Evolutionary conservation across 2,888 invertebrate species (phyloP).

Genomic region (Melikaiella ostensackeni): DNA sequence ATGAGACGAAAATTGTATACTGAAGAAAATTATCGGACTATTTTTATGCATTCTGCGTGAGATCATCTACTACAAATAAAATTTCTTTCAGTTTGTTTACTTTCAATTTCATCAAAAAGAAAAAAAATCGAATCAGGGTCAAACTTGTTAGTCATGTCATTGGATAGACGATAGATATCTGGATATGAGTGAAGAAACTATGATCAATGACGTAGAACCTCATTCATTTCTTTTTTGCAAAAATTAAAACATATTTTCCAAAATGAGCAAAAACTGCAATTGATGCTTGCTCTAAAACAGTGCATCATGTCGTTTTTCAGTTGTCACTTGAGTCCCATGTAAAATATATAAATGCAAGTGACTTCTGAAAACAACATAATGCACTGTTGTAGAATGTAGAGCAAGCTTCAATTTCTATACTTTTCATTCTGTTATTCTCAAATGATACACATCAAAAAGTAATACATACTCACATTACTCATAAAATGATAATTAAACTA

Average conservation of each 20-base stretch:
- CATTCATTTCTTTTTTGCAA: neutral
- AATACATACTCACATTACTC: too few species aligned
- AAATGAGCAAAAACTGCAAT: too few species aligned
- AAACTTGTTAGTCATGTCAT: neutral
- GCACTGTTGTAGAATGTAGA: too few species aligned
- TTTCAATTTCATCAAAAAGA: conserved; percentile 19
- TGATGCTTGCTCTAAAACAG: too few species aligned
- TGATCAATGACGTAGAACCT: neutral
- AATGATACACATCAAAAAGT: too few species aligned
- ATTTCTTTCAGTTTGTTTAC: conserved; percentile 14
- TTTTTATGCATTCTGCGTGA: neutral
- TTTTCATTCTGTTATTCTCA: too few species aligned
- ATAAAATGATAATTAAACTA: too few species aligned
- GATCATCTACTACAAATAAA: neutral
- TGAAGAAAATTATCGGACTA: neutral
- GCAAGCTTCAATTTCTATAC: too few species aligned
- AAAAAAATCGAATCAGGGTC: conserved; percentile 16
- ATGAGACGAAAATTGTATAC: neutral
- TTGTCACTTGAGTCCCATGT: too few species aligned
- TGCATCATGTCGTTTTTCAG: too few species aligned
- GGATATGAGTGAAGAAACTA: neutral
- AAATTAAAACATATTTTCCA: neutral
- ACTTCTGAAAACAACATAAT: too few species aligned
- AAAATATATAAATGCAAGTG: too few species aligned
- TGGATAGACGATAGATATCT: neutral